Conservation (phyloP, 2,113 vertebrate species). For the Oncorhynchus tshawytscha region DNA sequence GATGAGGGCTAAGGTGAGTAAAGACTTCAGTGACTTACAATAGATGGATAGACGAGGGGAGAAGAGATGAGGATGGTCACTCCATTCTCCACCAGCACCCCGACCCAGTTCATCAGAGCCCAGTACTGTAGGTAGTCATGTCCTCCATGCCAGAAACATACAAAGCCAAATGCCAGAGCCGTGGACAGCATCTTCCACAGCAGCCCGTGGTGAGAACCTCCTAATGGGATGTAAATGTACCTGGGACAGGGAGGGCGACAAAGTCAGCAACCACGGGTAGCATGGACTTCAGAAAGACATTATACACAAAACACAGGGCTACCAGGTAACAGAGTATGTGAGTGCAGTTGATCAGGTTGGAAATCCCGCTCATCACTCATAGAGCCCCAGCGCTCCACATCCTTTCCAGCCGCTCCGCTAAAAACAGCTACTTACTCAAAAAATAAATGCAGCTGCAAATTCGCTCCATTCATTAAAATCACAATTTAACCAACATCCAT, state of each 20-base stretch:
- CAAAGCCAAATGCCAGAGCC: slow-evolving; percentile 87
- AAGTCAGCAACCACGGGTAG: slow-evolving; percentile 5
- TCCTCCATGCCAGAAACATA: slow-evolving; percentile 94
- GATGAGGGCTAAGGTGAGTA: too few relatives aligned
- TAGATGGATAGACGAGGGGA: slow-evolving; percentile 60
- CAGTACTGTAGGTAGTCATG: slow-evolving; percentile 91
- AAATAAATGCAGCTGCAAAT: too few relatives aligned
- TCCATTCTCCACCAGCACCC: slow-evolving; percentile 82
- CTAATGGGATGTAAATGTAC: slow-evolving; percentile 93
- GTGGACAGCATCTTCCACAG: slow-evolving; percentile 81
- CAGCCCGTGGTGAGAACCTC: slow-evolving; percentile 82
- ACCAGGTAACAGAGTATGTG: too few relatives aligned
- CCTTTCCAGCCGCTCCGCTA: too few relatives aligned
- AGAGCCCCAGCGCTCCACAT: too few relatives aligned
- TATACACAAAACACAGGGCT: too few relatives aligned
- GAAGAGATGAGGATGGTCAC: slow-evolving; percentile 72
- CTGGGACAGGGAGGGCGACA: slow-evolving; percentile 63
- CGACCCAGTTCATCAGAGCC: slow-evolving; percentile 91
- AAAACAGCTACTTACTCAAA: too few relatives aligned
- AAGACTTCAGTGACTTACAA: slow-evolving; percentile 48
- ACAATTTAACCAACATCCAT: too few relatives aligned
- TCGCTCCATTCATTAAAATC: too few relatives aligned
- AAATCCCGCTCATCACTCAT: too few relatives aligned
- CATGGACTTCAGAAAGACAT: too few relatives aligned
- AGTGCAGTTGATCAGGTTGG: too few relatives aligned